Evolutionary conservation across 2,888 invertebrate genomes (phyloP).

Genomic region (Anoplius nigerrimus): DNA sequence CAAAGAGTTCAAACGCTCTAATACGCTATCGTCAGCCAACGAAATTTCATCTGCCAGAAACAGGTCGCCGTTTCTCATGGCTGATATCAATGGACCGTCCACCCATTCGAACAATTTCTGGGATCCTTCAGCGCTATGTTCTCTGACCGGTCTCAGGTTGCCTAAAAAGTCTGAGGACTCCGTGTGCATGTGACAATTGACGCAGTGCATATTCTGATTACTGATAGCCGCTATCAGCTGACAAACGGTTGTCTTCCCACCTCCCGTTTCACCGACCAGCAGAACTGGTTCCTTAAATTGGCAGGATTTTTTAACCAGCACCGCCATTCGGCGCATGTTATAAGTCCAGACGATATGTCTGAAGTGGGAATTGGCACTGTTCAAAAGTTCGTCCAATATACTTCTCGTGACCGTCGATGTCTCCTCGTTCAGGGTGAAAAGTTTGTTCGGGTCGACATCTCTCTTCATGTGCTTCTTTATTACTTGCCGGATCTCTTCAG

Average conservation of each 20-base stretch:
- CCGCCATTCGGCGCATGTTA: slow-evolving; percentile 89
- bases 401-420: slow-evolving; percentile 87
- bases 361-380: slow-evolving; percentile 79
- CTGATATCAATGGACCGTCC: slow-evolving; percentile 94
- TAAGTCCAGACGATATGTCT: slow-evolving; percentile 95
- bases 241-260: slow-evolving; percentile 97
- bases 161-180: slow-evolving; percentile 99
- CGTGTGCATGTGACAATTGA: slow-evolving; percentile 99
- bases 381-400: slow-evolving; percentile 82
- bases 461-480: slow-evolving; percentile 88
- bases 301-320: slow-evolving; percentile 88
- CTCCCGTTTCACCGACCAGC: slow-evolving; percentile 97
- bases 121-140: slow-evolving; percentile 77
- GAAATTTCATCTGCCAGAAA: slow-evolving; percentile 99
- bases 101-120: slow-evolving; percentile 94
- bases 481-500: slow-evolving; percentile 86
- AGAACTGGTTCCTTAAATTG: slow-evolving; percentile 95
- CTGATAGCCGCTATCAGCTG: slow-evolving; percentile 88
- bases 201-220: slow-evolving; percentile 82
- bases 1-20: slow-evolving; percentile 97
- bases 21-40: slow-evolving; percentile 97
- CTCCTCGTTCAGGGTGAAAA: slow-evolving; percentile 82
- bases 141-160: slow-evolving; percentile 91
- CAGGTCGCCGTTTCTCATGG: slow-evolving; percentile 91
- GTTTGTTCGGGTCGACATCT: slow-evolving; percentile 81